phyloP scores from a whole-genome alignment of 2,797 vertebrate genomes.

The Poecilia wingei region DNA sequence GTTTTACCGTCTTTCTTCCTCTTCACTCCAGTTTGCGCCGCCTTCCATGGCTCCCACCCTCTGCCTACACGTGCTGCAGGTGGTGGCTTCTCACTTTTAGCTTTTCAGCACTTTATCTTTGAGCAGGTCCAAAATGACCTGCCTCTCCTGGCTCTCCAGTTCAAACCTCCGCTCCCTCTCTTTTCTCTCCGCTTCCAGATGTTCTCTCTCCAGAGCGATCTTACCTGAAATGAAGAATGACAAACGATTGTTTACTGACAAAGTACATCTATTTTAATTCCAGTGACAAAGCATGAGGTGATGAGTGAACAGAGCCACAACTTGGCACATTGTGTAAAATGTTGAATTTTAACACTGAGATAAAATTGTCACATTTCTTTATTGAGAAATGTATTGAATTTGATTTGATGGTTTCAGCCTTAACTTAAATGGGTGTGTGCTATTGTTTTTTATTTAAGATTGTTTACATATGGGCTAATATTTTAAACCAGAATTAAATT shows the following conservation, averaged over 20 bases:
- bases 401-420: not conserved
- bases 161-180: slow-evolving; percentile 82
- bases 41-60: not conserved
- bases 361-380: not conserved
- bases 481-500: not conserved
- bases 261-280: not conserved
- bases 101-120: slow-evolving; percentile 82
- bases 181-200: slow-evolving; percentile 78
- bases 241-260: slow-evolving; percentile 8
- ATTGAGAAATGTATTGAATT: not conserved
- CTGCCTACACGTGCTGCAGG: slow-evolving; percentile 2
- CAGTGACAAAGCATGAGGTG: not conserved
- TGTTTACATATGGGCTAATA: not conserved
- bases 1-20: slow-evolving; percentile 8
- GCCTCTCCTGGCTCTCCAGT: slow-evolving; percentile 83
- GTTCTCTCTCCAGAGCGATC: slow-evolving; percentile 80
- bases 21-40: not conserved
- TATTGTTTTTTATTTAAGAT: not conserved
- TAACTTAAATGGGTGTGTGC: not conserved
- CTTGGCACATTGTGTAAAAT: not conserved
- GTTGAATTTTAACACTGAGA: not conserved
- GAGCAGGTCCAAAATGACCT: slow-evolving; percentile 82
- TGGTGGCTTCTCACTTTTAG: slow-evolving; percentile 39
- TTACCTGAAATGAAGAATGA: slow-evolving; percentile 62
- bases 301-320: not conserved